These are phyloP conservation scores for Taurulus bubalis DNA, from an alignment of 2,113 vertebrate species.

Conservation along the genomic window DNA sequence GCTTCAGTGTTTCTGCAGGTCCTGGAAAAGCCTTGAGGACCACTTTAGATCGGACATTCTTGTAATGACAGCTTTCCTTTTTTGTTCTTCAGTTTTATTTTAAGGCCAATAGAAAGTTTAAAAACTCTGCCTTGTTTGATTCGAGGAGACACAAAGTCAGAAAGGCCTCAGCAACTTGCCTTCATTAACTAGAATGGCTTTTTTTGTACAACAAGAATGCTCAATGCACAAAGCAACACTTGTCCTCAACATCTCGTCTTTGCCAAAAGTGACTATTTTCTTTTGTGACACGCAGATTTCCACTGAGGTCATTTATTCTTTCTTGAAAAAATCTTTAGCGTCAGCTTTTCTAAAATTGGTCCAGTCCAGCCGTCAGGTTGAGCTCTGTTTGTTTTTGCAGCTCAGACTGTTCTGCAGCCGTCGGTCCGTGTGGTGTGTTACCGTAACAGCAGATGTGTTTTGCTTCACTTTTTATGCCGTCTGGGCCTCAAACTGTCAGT, in stretches of 20 bases:
- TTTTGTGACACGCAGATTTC: not conserved
- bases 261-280: not conserved
- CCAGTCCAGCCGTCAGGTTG: not conserved
- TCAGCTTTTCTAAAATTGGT: constrained; percentile 6
- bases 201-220: not conserved
- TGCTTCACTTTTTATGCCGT: constrained; percentile 20
- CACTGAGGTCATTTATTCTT: not conserved
- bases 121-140: not conserved
- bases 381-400: constrained; percentile 42
- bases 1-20: constrained; percentile 42
- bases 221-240: not conserved
- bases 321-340: not conserved
- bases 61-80: not conserved
- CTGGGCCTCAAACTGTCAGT: constrained; percentile 6
- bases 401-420: not conserved
- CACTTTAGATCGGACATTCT: constrained; percentile 12
- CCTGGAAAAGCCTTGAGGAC: constrained; percentile 35
- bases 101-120: not conserved
- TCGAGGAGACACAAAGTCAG: not conserved
- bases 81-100: constrained; percentile 6
- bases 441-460: constrained; percentile 46
- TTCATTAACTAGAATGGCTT: not conserved
- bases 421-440: not conserved
- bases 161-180: not conserved
- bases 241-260: not conserved